These are phyloP conservation scores for Xiphophorus hellerii DNA, from an alignment of 2,113 vertebrate species.

Conservation along the genomic window DNA sequence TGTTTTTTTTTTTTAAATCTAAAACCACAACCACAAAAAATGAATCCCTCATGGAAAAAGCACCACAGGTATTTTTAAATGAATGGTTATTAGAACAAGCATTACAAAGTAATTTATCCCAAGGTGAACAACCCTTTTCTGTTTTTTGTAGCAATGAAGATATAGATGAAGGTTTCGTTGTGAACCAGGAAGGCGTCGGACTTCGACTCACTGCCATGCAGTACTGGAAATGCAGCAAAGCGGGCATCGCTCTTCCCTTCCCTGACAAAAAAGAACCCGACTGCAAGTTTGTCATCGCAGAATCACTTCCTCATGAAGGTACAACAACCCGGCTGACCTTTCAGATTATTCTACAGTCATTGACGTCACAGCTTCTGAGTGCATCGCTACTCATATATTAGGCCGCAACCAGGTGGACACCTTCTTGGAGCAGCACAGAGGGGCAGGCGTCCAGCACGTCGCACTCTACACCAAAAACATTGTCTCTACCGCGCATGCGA, in stretches of 20 bases:
- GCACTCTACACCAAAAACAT: slow-evolving; percentile 87
- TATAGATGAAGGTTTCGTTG: slow-evolving; percentile 78
- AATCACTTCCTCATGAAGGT: slow-evolving; percentile 83
- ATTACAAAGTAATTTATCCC: not conserved
- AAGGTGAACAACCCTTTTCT: not conserved
- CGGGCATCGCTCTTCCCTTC: slow-evolving; percentile 62
- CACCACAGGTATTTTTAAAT: not conserved
- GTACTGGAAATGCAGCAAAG: slow-evolving; percentile 78
- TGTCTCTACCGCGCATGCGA: slow-evolving; percentile 68
- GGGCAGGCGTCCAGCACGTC: slow-evolving; percentile 90
- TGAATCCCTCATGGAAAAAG: not conserved
- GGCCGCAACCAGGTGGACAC: slow-evolving; percentile 88
- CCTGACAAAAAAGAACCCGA: slow-evolving; percentile 61
- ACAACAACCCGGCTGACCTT: not conserved
- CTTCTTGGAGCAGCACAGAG: slow-evolving; percentile 86
- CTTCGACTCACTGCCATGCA: slow-evolving; percentile 88
- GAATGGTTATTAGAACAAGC: not conserved
- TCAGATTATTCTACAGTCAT: not conserved
- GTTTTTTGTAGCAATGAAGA: slow-evolving; percentile 75
- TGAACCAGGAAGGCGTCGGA: slow-evolving; percentile 81
- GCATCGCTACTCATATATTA: slow-evolving; percentile 31
- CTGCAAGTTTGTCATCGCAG: slow-evolving; percentile 90
- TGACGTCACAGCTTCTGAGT: not conserved
- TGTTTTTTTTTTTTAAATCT: no score
- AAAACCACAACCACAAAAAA: not conserved